Evolutionary conservation across 2,113 vertebrate species (phyloP).

Genomic region (Lamprologus speciosus): DNA sequence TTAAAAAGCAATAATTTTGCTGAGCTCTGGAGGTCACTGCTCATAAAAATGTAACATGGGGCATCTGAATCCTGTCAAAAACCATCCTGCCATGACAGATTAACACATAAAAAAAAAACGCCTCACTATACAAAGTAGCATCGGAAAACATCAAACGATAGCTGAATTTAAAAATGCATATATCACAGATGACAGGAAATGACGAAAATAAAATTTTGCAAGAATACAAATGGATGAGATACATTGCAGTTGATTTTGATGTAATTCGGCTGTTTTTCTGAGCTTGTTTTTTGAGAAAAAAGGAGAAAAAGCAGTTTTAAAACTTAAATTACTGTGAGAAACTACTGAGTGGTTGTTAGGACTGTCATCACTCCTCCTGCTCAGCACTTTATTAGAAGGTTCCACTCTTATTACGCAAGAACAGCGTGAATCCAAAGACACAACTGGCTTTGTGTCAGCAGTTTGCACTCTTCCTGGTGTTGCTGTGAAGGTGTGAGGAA

Average conservation of each 20-base stretch:
- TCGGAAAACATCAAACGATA: background rate
- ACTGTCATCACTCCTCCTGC: background rate
- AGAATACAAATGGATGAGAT: background rate
- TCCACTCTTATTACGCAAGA: background rate
- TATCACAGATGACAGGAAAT: background rate
- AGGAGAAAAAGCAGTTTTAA: background rate
- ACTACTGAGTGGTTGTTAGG: background rate
- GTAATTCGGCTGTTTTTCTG: background rate
- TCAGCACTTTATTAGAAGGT: background rate
- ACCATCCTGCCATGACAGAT: background rate
- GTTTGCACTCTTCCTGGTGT: background rate
- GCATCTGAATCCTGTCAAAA: background rate
- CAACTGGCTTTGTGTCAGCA: background rate
- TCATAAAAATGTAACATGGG: background rate
- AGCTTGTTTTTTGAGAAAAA: background rate
- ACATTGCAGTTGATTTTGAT: background rate
- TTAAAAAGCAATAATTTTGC: background rate
- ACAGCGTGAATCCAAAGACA: background rate
- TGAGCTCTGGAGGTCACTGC: background rate
- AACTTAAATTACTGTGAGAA: background rate
- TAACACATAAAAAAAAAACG: background rate
- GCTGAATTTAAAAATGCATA: background rate
- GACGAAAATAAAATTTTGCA: background rate
- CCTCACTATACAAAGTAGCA: background rate
- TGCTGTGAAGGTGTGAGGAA: background rate